phyloP scores from a whole-genome alignment of 1,140 invertebrate genomes.

The Physella acuta region DNA sequence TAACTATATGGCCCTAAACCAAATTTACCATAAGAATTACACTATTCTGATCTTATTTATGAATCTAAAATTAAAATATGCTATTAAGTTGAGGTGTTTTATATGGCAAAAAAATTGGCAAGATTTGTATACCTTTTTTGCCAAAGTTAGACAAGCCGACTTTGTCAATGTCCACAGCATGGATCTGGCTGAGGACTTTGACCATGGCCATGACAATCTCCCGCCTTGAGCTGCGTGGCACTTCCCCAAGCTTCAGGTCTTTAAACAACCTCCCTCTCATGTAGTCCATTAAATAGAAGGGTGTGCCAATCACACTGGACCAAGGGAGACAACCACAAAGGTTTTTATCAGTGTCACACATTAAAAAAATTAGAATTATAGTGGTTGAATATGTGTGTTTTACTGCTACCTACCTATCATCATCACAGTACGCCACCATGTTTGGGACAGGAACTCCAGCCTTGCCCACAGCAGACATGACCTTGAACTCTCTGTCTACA shows the following conservation, averaged over 20 bases:
- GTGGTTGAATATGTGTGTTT: no score
- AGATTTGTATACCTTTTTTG: slow-evolving; percentile 48
- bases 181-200: slow-evolving; percentile 50
- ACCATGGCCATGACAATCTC: slow-evolving; percentile 45
- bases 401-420: no score
- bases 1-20: no score
- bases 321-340: not conserved
- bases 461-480: slow-evolving; percentile 58
- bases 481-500: slow-evolving; percentile 61
- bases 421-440: slow-evolving; percentile 52
- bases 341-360: no score
- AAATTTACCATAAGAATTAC: no score
- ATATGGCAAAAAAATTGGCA: no score
- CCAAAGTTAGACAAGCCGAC: slow-evolving; percentile 55
- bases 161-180: slow-evolving; percentile 51
- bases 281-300: slow-evolving; percentile 62
- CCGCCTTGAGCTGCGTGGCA: slow-evolving; percentile 39
- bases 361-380: no score
- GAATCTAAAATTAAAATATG: no score
- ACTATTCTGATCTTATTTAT: no score
- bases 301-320: slow-evolving; percentile 60
- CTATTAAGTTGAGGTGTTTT: no score
- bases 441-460: slow-evolving; percentile 54
- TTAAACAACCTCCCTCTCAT: slow-evolving; percentile 55
- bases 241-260: slow-evolving; percentile 44